Percentiles rank a stretch among this genome's conserved stretches.
phyloP scores from a whole-genome alignment of 2,888 invertebrate genomes.

The Hirudinaria manillensis region DNA sequence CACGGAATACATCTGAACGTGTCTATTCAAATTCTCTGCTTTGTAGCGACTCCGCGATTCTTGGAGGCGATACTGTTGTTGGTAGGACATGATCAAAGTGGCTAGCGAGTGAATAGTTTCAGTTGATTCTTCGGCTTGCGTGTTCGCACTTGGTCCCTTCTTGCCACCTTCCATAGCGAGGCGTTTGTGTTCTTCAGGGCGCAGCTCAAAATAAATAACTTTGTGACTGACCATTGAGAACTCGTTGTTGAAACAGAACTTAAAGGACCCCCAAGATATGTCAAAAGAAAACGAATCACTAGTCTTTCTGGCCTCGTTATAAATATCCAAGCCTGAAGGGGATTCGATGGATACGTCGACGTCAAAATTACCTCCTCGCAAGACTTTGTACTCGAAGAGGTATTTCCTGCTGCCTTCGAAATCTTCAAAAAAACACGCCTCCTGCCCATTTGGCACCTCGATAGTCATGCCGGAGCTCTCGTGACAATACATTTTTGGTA shows the following conservation, averaged over 20 bases:
- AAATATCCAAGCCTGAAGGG: constrained; percentile 47
- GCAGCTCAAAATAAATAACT: constrained; percentile 45
- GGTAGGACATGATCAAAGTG: constrained; percentile 39
- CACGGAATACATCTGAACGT: constrained; percentile 48
- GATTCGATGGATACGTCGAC: constrained; percentile 47
- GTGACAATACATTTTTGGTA: constrained; percentile 20
- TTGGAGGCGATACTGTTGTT: constrained; percentile 46
- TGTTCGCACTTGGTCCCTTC: constrained; percentile 43
- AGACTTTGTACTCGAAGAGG: constrained; percentile 46
- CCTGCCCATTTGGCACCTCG: constrained; percentile 47
- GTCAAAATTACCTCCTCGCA: constrained; percentile 48
- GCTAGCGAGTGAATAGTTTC: constrained; percentile 35
- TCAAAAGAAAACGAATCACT: constrained; percentile 43
- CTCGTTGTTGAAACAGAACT: constrained; percentile 47
- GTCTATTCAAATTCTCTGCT: constrained; percentile 45
- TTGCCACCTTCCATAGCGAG: constrained; percentile 46
- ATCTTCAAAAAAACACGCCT: constrained; percentile 46
- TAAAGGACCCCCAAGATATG: constrained; percentile 47
- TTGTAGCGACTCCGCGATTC: constrained; percentile 48
- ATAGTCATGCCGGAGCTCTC: constrained; percentile 41
- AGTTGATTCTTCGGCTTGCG: constrained; percentile 38
- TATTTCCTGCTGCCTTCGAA: constrained; percentile 43
- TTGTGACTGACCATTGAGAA: constrained; percentile 50
- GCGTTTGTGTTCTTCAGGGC: constrained; percentile 43
- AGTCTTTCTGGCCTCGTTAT: constrained; percentile 42